Evolutionary conservation across 1,140 invertebrate genomes (phyloP).

Genomic region (Bombus waltoni): DNA sequence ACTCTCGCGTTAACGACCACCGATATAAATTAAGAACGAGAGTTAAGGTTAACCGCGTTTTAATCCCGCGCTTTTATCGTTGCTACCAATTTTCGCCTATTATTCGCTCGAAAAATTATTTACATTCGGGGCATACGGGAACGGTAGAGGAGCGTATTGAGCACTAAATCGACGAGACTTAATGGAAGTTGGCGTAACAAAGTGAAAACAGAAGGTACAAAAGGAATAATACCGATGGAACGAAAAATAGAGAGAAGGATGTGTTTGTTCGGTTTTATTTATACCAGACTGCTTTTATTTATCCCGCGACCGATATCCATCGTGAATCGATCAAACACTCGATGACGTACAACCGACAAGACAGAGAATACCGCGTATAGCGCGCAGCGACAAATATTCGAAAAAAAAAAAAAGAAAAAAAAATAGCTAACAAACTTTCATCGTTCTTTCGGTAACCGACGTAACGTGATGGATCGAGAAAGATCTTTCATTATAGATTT

Average conservation of each 20-base stretch:
- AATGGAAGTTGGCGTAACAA: background rate
- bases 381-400: background rate
- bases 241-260: background rate
- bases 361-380: background rate
- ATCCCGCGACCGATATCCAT: constrained; percentile 24
- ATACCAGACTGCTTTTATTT: constrained; percentile 8
- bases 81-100: background rate
- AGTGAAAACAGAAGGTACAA: background rate
- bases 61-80: constrained; percentile 32
- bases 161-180: background rate
- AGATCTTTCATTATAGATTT: constrained; percentile 15
- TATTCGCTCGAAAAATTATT: constrained; percentile 18
- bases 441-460: background rate
- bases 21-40: constrained; percentile 59
- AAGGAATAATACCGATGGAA: background rate
- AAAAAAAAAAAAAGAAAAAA: background rate
- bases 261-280: background rate
- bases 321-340: constrained; percentile 14
- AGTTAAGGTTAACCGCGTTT: constrained; percentile 35
- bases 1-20: constrained; percentile 51
- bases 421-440: constrained; percentile 18
- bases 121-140: background rate
- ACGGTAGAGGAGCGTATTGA: background rate
- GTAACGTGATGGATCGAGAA: constrained; percentile 10
- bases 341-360: constrained; percentile 21